Evolutionary conservation across 1,140 invertebrate genomes (phyloP).

Genomic region (Dolichoris vasculosae): DNA sequence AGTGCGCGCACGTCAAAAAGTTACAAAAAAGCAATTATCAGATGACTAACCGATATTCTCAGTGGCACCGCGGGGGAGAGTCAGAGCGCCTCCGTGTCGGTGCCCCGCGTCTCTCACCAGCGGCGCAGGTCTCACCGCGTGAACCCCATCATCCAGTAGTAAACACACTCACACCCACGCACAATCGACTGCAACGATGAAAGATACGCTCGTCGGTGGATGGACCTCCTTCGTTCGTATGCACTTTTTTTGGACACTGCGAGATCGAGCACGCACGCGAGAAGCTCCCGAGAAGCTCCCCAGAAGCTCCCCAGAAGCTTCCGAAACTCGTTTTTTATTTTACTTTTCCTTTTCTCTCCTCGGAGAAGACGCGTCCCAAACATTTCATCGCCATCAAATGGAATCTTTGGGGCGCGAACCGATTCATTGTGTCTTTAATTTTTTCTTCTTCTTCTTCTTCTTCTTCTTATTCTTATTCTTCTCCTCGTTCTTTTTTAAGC

Average conservation of each 20-base stretch:
- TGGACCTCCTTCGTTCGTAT: not conserved
- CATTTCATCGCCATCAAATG: no score
- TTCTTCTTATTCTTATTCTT: no score
- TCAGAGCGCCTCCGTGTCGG: slow-evolving; percentile 55
- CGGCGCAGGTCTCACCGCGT: slow-evolving; percentile 70
- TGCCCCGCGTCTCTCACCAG: slow-evolving; percentile 68
- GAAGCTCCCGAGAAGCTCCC: not conserved
- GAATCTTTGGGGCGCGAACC: not conserved
- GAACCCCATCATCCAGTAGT: slow-evolving; percentile 71
- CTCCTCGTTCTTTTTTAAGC: no score
- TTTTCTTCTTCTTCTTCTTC: not conserved
- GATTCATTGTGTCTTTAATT: not conserved
- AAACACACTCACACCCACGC: slow-evolving; percentile 43
- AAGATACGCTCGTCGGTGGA: not conserved
- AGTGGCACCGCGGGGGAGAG: slow-evolving; percentile 69
- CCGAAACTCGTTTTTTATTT: no score
- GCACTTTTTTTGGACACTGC: slow-evolving; percentile 29
- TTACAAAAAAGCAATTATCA: slow-evolving; percentile 76
- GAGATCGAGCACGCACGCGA: not conserved
- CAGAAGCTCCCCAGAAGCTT: no score
- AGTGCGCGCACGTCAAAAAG: slow-evolving; percentile 74
- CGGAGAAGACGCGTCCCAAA: no score
- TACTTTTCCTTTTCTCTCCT: no score
- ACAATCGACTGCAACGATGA: slow-evolving; percentile 25
- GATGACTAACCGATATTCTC: slow-evolving; percentile 76